Conservation (phyloP, 2,888 invertebrate genomes). For the Reticulitermes lucifugus region DNA sequence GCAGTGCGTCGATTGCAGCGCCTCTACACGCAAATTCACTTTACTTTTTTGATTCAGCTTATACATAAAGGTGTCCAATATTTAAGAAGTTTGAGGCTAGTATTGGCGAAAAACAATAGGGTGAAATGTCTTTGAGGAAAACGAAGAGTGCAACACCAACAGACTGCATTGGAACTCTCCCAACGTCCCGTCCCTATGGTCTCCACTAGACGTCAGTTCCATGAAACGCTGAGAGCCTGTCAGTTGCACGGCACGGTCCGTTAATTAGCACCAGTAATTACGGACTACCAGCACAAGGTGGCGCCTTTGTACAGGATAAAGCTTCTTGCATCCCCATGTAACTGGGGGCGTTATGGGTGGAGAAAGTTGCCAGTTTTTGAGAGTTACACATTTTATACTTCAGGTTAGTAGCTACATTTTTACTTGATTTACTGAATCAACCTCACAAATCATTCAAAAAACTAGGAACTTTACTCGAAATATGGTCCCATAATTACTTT, state of each 20-base stretch:
- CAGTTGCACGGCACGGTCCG: constrained; percentile 46
- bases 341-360: not conserved
- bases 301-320: constrained; percentile 30
- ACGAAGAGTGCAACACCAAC: not conserved
- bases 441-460: no score
- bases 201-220: constrained; percentile 25
- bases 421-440: no score
- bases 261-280: constrained; percentile 45
- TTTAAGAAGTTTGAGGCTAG: no score
- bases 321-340: constrained; percentile 4
- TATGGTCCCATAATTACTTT: no score
- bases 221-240: constrained; percentile 37
- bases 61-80: no score
- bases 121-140: not conserved
- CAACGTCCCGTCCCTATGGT: not conserved
- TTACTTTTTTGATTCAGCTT: no score
- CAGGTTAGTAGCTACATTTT: not conserved
- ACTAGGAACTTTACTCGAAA: no score
- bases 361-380: constrained; percentile 4
- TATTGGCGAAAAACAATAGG: not conserved
- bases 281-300: constrained; percentile 24
- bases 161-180: not conserved
- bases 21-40: no score
- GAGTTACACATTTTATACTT: not conserved
- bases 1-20: no score